phyloP scores from a whole-genome alignment of 2,113 vertebrate genomes.

The Percopsis transmontana region DNA sequence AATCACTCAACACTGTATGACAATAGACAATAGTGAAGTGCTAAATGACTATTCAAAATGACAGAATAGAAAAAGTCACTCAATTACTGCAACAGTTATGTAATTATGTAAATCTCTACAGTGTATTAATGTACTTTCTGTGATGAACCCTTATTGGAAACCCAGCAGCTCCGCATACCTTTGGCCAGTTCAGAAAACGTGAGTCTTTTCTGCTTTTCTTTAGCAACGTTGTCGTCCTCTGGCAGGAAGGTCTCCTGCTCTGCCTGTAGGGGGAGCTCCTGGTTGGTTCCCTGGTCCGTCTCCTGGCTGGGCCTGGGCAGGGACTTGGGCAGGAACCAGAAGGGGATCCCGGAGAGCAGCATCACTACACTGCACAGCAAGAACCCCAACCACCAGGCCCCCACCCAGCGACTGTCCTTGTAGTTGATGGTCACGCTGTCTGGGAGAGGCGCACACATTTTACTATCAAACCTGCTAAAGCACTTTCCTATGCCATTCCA shows the following conservation, averaged over 20 bases:
- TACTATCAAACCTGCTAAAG: too few relatives aligned
- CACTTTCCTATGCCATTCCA: too few relatives aligned
- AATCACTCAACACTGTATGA: too few relatives aligned
- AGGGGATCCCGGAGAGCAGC: slow-evolving; percentile 85
- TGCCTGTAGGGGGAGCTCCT: slow-evolving; percentile 27
- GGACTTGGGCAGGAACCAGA: slow-evolving; percentile 91
- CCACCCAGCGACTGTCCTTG: slow-evolving; percentile 92
- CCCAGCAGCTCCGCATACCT: slow-evolving; percentile 71
- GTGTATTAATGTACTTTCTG: too few relatives aligned
- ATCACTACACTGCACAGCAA: slow-evolving; percentile 82
- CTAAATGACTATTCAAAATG: too few relatives aligned
- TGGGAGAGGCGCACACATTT: slow-evolving; percentile 46
- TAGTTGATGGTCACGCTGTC: slow-evolving; percentile 83
- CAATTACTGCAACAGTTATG: too few relatives aligned
- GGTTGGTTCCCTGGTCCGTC: slow-evolving; percentile 32
- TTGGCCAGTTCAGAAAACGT: slow-evolving; percentile 82
- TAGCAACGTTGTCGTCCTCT: slow-evolving; percentile 41
- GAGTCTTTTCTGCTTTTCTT: slow-evolving; percentile 54
- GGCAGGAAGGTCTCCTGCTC: slow-evolving; percentile 74
- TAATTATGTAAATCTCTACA: too few relatives aligned
- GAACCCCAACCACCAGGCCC: slow-evolving; percentile 98
- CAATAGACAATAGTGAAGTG: too few relatives aligned
- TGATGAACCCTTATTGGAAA: background rate
- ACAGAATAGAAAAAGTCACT: too few relatives aligned
- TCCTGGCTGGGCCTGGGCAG: slow-evolving; percentile 75